Percentiles rank a stretch among this genome's conserved stretches.
Conservation (phyloP, 2,797 vertebrate genomes). For the Ptychadena robeensis region DNA sequence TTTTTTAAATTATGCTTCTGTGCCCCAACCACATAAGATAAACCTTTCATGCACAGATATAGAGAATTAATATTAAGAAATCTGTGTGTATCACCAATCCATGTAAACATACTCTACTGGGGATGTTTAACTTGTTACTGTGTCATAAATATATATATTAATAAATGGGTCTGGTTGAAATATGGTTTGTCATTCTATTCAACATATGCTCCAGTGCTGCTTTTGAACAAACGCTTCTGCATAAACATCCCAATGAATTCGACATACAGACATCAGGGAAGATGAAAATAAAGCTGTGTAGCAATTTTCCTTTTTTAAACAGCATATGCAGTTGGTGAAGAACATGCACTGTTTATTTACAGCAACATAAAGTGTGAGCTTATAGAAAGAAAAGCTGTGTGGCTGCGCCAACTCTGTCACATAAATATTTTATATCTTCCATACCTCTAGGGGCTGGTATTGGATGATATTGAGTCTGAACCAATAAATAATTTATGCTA, state of each 20-base stretch:
- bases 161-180: slow-evolving; percentile 4
- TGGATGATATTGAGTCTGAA: slow-evolving; percentile 88
- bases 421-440: slow-evolving; percentile 87
- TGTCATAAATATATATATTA: not conserved
- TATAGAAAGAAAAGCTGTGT: slow-evolving; percentile 81
- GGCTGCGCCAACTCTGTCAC: slow-evolving; percentile 77
- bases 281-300: slow-evolving; percentile 11
- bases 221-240: slow-evolving; percentile 63
- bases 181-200: slow-evolving; percentile 3
- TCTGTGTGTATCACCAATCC: not conserved
- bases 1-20: not conserved
- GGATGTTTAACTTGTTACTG: slow-evolving; percentile 8
- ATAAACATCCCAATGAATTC: slow-evolving; percentile 46
- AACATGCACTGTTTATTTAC: slow-evolving; percentile 83
- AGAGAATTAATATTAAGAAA: not conserved
- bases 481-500: slow-evolving; percentile 98
- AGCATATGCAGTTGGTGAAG: slow-evolving; percentile 75
- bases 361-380: slow-evolving; percentile 84
- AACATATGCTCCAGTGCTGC: slow-evolving; percentile 1
- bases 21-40: not conserved
- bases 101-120: not conserved
- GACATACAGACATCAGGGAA: slow-evolving; percentile 10
- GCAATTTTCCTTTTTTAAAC: slow-evolving; percentile 77
- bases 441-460: slow-evolving; percentile 83
- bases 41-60: not conserved